Base-by-base conservation (phyloP, 2,797 vertebrate species). In the Morus bassanus region DNA sequence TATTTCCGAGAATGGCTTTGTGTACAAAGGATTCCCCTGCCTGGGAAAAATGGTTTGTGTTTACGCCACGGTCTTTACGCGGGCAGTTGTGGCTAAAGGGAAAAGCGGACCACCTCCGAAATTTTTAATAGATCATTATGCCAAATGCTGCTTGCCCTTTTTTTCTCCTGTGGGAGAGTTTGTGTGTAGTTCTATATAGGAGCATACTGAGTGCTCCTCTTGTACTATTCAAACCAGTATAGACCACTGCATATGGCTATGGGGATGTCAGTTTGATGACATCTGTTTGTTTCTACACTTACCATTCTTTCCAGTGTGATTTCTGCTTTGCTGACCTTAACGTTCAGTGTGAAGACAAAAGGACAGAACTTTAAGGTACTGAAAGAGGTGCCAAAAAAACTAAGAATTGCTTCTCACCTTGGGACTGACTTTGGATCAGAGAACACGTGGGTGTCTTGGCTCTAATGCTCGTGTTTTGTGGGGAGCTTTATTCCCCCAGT, bases 1-100 rank as follows among this genome's bases (percentile, higher is more conserved):
- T 98, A 79, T 96, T 93, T 94, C 74, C 91, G 41, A 96, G 93
- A 93, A 50, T 67, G 93, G 86, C 48, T 85, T 78, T 95, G 54
- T 54, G 39, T 67, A 5, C 33, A 22, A n/a, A 81, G 68, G 22
- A 60, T 61, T 89, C 41, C 10, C 8, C 1, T 12, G 53, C 54
- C 18, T 76, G 64, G 68, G n/a, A 35, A 17, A 23, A 33, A 6
- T 61, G 23, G 30, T n/a, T 74, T 50, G 35, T n/a, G 43, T 53
- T 64, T 69, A 22, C 24, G 57, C 53, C 51, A 8, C 48, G 19
- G 41, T 28, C 37, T 81, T 59, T 10, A 6, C 2, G 2, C 7
- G 0, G 8, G 18, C n/a, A 23, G 23, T 50, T 95, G 91, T 79
- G 68, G 54, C 35, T 67, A 4, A 6, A 65, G 48, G 57, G 43